A percentile compares a stretch with the other conserved stretches of the same genome.
Conservation (phyloP, 2,888 invertebrate genomes). For the Drosophila mimetica region DNA sequence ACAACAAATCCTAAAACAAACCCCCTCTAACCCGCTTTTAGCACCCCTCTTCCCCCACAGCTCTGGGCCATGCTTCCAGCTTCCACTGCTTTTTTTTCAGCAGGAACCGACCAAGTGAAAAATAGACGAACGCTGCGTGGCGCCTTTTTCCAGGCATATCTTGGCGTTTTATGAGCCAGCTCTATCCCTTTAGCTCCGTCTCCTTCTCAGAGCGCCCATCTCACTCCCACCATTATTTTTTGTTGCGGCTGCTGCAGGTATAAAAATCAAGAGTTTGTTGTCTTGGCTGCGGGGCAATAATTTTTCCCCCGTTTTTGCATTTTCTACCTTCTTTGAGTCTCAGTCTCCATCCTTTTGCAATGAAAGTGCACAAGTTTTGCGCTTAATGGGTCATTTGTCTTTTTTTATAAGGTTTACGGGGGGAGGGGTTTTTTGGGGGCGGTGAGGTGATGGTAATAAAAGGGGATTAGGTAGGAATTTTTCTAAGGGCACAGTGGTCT, state of each 20-base stretch:
- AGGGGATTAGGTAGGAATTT: neutral
- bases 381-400: constrained; percentile 80
- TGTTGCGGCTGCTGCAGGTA: constrained; percentile 52
- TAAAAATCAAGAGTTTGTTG: constrained; percentile 81
- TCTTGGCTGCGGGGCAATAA: constrained; percentile 79
- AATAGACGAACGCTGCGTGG: constrained; percentile 74
- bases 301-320: constrained; percentile 64
- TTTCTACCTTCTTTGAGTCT: constrained; percentile 22
- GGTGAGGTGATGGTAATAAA: constrained; percentile 6
- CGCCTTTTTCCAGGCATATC: constrained; percentile 67
- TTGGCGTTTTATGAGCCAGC: constrained; percentile 71
- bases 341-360: constrained; percentile 47
- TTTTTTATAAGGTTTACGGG: constrained; percentile 63
- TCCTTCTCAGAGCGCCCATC: constrained; percentile 1
- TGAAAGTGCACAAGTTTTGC: constrained; percentile 77
- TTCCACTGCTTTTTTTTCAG: neutral
- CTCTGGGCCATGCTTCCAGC: constrained; percentile 5
- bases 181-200: constrained; percentile 58
- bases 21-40: constrained; percentile 9
- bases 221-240: constrained; percentile 1
- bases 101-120: constrained; percentile 61
- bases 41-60: neutral
- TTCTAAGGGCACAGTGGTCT: constrained; percentile 29
- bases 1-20: constrained; percentile 78
- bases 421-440: constrained; percentile 15